Evolutionary conservation across 2,797 vertebrate species (phyloP), one percentile per base, ranked within the genome.

Genomic region (Poecilia wingei): DNA sequence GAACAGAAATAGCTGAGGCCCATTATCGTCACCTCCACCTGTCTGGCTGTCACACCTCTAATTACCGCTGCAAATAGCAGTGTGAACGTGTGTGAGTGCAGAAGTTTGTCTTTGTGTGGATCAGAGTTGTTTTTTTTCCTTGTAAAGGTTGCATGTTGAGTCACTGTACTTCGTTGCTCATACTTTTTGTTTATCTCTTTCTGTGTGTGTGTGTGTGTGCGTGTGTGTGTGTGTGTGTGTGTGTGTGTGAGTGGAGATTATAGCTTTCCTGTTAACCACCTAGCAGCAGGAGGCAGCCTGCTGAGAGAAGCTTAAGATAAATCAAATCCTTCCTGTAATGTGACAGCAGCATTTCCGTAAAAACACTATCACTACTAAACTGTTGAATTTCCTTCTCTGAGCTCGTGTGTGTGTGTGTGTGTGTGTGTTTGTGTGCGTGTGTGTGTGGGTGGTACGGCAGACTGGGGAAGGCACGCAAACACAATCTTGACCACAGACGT

Each of bases 261-360:
- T 87, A 88, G 80, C 74, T 87, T 86, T 88, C 78, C 85, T 81
- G 90, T 89, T 93, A 92, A 91, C 92, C 92, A 92, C 91, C 91
- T 92, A 85, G 88, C 85, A 90, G 90, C 85, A 90, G 89, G 89
- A 91, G 75, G 83, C 87, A 84, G 88, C 89, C 90, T 87, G 81
- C 80, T 86, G 89, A 89, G 88, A 89, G 84, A 80, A 92, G 93
- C 89, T 94, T 93, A 91, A 82, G 82, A 79, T 89, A 81, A 90
- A 89, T 93, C 90, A 93, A 94, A 95, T 95, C 93, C 92, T 70
- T 59, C 87, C 89, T 86, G 83, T 94, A 94, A 94, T 93, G 87
- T 93, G 93, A 93, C 91, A 91, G 91, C 90, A 83, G 88, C 92
- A 89, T 93, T 93, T 91, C 91, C 75, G 78, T 74, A 74, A 88